Evolutionary conservation across 2,797 vertebrate genomes (phyloP).

Genomic region (Epinephelus coioides): DNA sequence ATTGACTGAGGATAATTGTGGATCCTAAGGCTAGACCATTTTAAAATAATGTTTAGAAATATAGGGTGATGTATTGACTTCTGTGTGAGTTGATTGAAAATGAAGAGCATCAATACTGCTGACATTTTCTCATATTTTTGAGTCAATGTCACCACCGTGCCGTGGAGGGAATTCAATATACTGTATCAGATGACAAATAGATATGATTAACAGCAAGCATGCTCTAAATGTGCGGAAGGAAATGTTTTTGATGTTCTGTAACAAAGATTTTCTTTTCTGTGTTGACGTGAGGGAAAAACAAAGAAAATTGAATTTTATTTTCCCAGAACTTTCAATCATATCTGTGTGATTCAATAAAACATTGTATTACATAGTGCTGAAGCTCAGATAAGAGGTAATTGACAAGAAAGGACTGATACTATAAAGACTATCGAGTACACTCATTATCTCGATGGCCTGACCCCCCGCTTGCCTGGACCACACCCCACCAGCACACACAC

Average conservation of each 20-base stretch:
- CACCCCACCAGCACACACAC: slow-evolving; percentile 23
- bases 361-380: slow-evolving; percentile 24
- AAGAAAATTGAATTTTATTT: not conserved
- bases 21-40: slow-evolving; percentile 7
- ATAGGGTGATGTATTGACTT: slow-evolving; percentile 22
- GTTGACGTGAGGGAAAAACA: slow-evolving; percentile 3
- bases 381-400: slow-evolving; percentile 48
- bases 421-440: slow-evolving; percentile 51
- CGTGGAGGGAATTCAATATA: slow-evolving; percentile 2
- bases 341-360: slow-evolving; percentile 33
- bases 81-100: slow-evolving; percentile 33
- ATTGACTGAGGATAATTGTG: not conserved
- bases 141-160: not conserved
- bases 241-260: slow-evolving; percentile 5
- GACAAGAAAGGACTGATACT: slow-evolving; percentile 52
- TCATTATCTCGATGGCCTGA: slow-evolving; percentile 67
- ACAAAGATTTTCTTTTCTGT: slow-evolving; percentile 18
- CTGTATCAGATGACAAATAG: slow-evolving; percentile 9
- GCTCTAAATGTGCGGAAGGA: not conserved
- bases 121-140: slow-evolving; percentile 20
- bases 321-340: slow-evolving; percentile 22
- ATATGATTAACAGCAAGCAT: slow-evolving; percentile 6
- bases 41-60: slow-evolving; percentile 7
- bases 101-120: slow-evolving; percentile 25
- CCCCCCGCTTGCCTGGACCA: slow-evolving; percentile 40